These are phyloP conservation scores for Planiliza haematocheilus DNA, from an alignment of 2,113 vertebrate species.

Conservation along the genomic window DNA sequence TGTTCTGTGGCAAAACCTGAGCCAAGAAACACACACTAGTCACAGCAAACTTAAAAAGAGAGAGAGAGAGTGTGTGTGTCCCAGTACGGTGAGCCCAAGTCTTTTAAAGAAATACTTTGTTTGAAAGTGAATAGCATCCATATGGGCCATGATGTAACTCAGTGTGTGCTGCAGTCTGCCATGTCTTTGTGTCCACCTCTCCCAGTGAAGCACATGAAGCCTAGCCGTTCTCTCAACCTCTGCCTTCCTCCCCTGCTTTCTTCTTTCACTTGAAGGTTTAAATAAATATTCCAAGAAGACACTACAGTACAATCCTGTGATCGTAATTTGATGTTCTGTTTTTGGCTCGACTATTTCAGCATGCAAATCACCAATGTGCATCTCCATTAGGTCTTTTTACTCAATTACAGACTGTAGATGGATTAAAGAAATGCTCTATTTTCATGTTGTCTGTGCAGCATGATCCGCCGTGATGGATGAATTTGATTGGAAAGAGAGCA, in stretches of 20 bases:
- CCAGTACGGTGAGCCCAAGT: slow-evolving; percentile 21
- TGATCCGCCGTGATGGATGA: slow-evolving; percentile 47
- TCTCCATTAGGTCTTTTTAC: slow-evolving; percentile 51
- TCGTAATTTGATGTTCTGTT: slow-evolving; percentile 59
- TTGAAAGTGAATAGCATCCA: slow-evolving; percentile 65
- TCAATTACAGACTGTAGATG: slow-evolving; percentile 60
- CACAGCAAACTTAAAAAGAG: slow-evolving; percentile 30
- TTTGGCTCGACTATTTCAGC: slow-evolving; percentile 55
- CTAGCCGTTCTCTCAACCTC: slow-evolving; percentile 25
- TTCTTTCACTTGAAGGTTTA: slow-evolving; percentile 37
- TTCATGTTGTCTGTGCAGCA: slow-evolving; percentile 32
- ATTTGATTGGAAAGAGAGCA: slow-evolving; percentile 54
- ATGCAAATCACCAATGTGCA: slow-evolving; percentile 48
- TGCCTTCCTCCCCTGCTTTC: slow-evolving; percentile 12
- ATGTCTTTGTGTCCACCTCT: slow-evolving; percentile 44
- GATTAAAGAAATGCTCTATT: slow-evolving; percentile 63
- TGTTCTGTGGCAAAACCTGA: slow-evolving; percentile 53
- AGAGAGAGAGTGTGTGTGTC: slow-evolving; percentile 29
- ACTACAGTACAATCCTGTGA: slow-evolving; percentile 34
- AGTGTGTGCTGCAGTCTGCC: slow-evolving; percentile 33
- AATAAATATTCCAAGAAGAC: slow-evolving; percentile 48
- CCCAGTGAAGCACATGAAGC: slow-evolving; percentile 55
- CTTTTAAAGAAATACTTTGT: slow-evolving; percentile 55
- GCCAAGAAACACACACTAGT: slow-evolving; percentile 62
- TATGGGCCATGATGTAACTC: slow-evolving; percentile 52